Evolutionary conservation across 2,113 vertebrate genomes (phyloP).

Genomic region (Pao palembangensis): DNA sequence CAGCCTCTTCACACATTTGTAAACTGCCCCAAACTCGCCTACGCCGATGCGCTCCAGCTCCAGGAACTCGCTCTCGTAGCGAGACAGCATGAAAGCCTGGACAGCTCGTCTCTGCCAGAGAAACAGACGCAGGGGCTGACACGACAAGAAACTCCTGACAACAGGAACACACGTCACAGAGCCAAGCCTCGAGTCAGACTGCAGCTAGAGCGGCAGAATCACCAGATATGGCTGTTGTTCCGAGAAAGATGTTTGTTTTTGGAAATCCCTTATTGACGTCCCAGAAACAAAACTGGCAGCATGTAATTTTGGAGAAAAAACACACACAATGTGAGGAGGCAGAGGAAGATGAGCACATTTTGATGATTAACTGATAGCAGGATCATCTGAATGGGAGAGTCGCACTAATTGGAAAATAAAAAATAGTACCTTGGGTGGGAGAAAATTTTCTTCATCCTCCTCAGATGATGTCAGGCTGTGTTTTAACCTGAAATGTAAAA

Average conservation of each 20-base stretch:
- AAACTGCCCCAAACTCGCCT: constrained; percentile 92
- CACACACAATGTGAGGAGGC: constrained; percentile 38
- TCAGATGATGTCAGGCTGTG: constrained; percentile 67
- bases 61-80: constrained; percentile 93
- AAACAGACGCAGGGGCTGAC: constrained; percentile 45
- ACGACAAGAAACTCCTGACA: constrained; percentile 26
- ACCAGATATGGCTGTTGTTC: constrained; percentile 48
- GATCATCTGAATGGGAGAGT: constrained; percentile 28
- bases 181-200: neutral
- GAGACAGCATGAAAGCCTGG: constrained; percentile 85
- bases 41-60: constrained; percentile 89
- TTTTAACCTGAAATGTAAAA: constrained; percentile 65
- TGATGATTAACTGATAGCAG: constrained; percentile 32
- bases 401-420: constrained; percentile 13
- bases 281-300: constrained; percentile 43
- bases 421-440: constrained; percentile 61
- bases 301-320: constrained; percentile 45
- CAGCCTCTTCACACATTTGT: constrained; percentile 94
- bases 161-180: constrained; percentile 36
- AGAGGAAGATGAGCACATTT: constrained; percentile 45
- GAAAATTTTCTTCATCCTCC: constrained; percentile 73
- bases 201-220: constrained; percentile 1
- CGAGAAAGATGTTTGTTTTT: neutral
- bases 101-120: constrained; percentile 80
- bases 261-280: constrained; percentile 49